phyloP scores from a whole-genome alignment of 2,797 vertebrate species.

The Cyclura pinguis region DNA sequence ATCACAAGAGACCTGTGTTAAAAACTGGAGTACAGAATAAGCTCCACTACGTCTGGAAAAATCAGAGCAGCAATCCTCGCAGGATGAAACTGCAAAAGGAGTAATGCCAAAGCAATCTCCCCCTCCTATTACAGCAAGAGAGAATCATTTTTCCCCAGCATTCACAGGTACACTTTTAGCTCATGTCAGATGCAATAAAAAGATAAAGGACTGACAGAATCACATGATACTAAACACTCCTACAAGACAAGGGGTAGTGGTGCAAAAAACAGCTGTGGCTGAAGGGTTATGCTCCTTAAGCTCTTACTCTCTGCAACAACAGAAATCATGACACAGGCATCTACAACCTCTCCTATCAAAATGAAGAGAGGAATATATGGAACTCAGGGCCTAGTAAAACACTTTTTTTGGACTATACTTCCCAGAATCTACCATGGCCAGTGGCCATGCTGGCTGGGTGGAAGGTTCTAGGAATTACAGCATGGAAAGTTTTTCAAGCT shows the following conservation, averaged over 20 bases:
- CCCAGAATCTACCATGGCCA: too few relatives aligned
- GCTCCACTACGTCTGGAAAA: slow-evolving; percentile 8
- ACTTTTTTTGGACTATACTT: too few relatives aligned
- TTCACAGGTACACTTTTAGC: background rate
- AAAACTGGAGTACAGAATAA: slow-evolving; percentile 1
- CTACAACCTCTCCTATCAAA: too few relatives aligned
- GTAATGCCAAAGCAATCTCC: background rate
- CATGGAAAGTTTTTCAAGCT: too few relatives aligned
- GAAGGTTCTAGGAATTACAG: too few relatives aligned
- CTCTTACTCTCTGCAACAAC: background rate
- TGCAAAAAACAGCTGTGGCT: background rate
- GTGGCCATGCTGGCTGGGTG: too few relatives aligned
- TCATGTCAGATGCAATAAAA: background rate
- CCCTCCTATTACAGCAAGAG: background rate
- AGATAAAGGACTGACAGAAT: background rate
- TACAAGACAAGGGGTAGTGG: background rate
- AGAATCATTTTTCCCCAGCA: background rate
- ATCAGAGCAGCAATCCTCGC: background rate
- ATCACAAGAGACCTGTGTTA: background rate
- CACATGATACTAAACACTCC: background rate
- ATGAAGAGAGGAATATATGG: background rate
- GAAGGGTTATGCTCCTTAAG: background rate
- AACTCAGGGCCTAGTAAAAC: background rate
- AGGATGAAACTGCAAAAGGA: background rate
- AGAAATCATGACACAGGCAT: too few relatives aligned